phyloP scores from a whole-genome alignment of 1,140 invertebrate genomes.

The Procambarus clarkii region DNA sequence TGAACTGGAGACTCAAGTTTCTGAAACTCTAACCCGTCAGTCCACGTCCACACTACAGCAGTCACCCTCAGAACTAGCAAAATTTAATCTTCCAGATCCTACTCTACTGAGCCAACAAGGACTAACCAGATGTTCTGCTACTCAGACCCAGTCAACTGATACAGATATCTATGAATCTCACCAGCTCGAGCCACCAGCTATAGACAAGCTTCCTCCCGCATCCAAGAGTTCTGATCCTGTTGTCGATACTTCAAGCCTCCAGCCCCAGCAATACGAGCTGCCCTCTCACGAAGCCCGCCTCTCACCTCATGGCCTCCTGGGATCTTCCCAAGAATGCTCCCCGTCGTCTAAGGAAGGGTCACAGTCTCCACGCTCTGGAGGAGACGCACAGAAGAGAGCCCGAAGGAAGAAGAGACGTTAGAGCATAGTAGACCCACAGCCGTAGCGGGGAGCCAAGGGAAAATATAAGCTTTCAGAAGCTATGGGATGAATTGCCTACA shows the following conservation, averaged over 20 bases:
- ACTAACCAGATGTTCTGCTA: neutral
- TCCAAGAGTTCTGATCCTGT: neutral
- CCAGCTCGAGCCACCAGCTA: neutral
- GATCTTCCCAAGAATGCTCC: neutral
- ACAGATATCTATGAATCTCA: neutral
- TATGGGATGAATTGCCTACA: too few relatives aligned
- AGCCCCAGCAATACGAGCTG: neutral
- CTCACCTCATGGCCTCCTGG: neutral
- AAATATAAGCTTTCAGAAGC: neutral
- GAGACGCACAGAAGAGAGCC: neutral
- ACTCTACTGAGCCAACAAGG: neutral
- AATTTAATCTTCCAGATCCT: neutral
- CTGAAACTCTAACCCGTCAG: too few relatives aligned
- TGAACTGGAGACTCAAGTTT: too few relatives aligned
- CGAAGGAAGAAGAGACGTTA: neutral
- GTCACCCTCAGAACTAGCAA: neutral
- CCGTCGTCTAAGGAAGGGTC: neutral
- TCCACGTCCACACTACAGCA: too few relatives aligned
- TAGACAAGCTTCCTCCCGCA: neutral
- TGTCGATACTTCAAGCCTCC: neutral
- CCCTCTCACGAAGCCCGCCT: neutral
- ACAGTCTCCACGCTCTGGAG: neutral
- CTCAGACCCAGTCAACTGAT: neutral
- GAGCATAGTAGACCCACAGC: neutral
- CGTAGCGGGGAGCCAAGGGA: neutral